Conservation (phyloP, 2,888 invertebrate genomes). For the Drosophila paracracens region DNA sequence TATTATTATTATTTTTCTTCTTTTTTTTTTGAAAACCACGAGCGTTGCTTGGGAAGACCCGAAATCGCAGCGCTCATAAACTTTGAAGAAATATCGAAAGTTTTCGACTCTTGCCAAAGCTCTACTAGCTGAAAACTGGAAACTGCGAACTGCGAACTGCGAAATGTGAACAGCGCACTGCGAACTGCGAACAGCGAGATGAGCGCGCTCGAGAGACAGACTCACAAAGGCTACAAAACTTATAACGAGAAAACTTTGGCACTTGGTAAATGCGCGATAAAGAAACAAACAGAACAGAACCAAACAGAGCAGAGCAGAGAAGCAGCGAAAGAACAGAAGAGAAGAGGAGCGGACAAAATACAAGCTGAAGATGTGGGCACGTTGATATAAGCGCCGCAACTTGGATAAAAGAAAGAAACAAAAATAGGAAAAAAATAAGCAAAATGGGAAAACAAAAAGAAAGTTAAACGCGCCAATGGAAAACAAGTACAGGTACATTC, state of each 20-base stretch:
- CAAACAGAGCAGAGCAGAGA: slow-evolving; percentile 25
- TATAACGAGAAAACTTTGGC: slow-evolving; percentile 86
- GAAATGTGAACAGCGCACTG: slow-evolving; percentile 20
- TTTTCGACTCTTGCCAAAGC: slow-evolving; percentile 62
- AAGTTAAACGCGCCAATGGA: slow-evolving; percentile 56
- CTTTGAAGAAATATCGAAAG: slow-evolving; percentile 82
- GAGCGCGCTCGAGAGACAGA: slow-evolving; percentile 69
- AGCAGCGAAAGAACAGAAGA: slow-evolving; percentile 14
- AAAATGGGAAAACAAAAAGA: slow-evolving; percentile 51
- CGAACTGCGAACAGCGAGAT: slow-evolving; percentile 61
- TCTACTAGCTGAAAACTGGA: slow-evolving; percentile 48
- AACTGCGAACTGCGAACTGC: slow-evolving; percentile 33
- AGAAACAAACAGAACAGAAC: slow-evolving; percentile 78
- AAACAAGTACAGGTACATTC: slow-evolving; percentile 24
- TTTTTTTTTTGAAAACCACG: slow-evolving; percentile 5
- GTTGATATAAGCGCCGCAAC: slow-evolving; percentile 64
- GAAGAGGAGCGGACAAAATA: slow-evolving; percentile 50
- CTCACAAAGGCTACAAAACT: slow-evolving; percentile 83
- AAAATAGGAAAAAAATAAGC: slow-evolving; percentile 22
- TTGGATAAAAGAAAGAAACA: slow-evolving; percentile 25
- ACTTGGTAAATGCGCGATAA: slow-evolving; percentile 85
- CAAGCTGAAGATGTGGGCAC: slow-evolving; percentile 67
- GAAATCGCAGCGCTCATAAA: slow-evolving; percentile 62
- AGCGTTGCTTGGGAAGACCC: slow-evolving; percentile 47
- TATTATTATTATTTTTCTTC: slow-evolving; percentile 24